Evolutionary conservation across 2,113 vertebrate species (phyloP), one percentile per base, ranked within the genome.

Genomic region (Epinephelus moara): DNA sequence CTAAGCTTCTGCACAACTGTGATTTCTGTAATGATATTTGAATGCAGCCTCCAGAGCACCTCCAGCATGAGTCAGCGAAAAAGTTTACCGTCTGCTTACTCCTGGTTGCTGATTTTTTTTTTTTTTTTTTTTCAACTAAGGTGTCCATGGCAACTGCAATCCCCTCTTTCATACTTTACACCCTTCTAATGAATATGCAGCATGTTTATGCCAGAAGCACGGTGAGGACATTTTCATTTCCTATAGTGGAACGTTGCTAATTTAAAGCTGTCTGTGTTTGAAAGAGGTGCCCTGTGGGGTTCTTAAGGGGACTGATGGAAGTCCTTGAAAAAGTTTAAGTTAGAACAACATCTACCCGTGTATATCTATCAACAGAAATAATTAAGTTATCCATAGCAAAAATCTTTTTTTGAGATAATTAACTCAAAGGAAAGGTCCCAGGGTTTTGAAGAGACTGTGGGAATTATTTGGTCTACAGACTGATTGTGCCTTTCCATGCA

Each of bases 21-120:
- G 75, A 88, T 75, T 78, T 78, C 59, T 78, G 21, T 25, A 67
- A 78, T 81, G 68, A 82, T 82, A 79, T 75, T 67, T 82, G 74
- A 85, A 79, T 17, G 25, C 64, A 66, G 78, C 82, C 82, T 71
- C 50, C 2, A 70, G 74, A 85, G 62, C 33, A 71, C 17, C 74
- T 74, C 81, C 15, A 70, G 42, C 69, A 61, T 78, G 64, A 71
- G 27, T 88, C 86, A 82, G 86, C 86, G 67, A 17, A 70, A 85
- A 82, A 85, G 86, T 88, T 78, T 33, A 30, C 61, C 12, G 17
- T n/a, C 56, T 72, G 40, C 60, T 25, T 52, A 27, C 57, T 67
- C 18, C 33, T 49, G 53, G 47, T 73, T 81, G 81, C 78, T 75
- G 68, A 81, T 56, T 86, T 13, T 73, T 59, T 30, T 78, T 86